Conservation (phyloP, 2,113 vertebrate species). For the Syngnathoides biaculeatus region DNA sequence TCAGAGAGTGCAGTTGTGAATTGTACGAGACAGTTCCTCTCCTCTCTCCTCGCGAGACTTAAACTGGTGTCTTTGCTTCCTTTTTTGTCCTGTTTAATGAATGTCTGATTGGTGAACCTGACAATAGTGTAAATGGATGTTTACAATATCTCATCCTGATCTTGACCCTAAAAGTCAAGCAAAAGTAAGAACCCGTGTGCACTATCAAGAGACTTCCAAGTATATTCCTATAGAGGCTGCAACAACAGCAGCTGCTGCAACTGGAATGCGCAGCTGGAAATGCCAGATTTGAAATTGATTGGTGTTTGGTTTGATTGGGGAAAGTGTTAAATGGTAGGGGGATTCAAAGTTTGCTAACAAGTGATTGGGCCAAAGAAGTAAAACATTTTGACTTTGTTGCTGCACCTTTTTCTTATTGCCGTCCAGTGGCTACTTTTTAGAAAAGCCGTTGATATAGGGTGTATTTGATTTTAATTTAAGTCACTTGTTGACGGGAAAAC, state of each 20-base stretch:
- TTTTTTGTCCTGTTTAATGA: too few relatives aligned
- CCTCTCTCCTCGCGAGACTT: too few relatives aligned
- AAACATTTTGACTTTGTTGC: not conserved
- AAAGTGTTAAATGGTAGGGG: constrained; percentile 13
- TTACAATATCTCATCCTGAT: constrained; percentile 4
- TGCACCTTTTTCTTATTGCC: not conserved
- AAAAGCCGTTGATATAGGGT: not conserved
- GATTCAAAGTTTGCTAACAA: constrained; percentile 27
- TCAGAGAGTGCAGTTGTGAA: too few relatives aligned
- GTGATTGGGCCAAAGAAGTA: not conserved
- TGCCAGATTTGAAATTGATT: constrained; percentile 39
- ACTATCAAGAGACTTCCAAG: constrained; percentile 15
- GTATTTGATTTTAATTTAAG: not conserved
- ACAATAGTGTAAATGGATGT: too few relatives aligned
- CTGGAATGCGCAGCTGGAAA: too few relatives aligned
- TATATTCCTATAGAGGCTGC: constrained; percentile 5
- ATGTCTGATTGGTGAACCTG: too few relatives aligned
- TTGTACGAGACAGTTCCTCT: too few relatives aligned
- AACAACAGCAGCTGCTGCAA: too few relatives aligned
- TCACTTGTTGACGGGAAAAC: not conserved
- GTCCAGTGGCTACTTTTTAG: not conserved
- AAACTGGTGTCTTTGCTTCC: too few relatives aligned
- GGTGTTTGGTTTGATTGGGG: constrained; percentile 40
- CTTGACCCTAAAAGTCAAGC: constrained; percentile 4
- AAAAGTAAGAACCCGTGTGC: constrained; percentile 9